Conservation (phyloP, 2,113 vertebrate genomes). For the Tenebrosternarchus preto region DNA sequence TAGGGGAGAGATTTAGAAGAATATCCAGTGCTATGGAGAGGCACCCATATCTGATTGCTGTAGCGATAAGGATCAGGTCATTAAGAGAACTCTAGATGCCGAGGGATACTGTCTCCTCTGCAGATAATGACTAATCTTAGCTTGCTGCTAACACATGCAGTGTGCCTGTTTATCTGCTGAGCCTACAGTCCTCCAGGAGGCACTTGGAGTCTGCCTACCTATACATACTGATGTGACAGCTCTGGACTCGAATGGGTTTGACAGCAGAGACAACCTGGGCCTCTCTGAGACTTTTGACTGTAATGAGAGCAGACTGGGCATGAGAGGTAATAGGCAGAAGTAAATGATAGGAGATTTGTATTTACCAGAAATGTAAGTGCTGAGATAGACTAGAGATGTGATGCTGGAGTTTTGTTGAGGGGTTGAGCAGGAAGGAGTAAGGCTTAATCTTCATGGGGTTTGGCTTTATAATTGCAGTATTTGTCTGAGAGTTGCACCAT, state of each 20-base stretch:
- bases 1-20: background rate
- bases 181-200: slow-evolving; percentile 37
- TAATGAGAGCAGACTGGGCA: slow-evolving; percentile 32
- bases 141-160: slow-evolving; percentile 45
- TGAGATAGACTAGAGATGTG: background rate
- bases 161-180: slow-evolving; percentile 46
- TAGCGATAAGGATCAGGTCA: slow-evolving; percentile 46
- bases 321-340: slow-evolving; percentile 20
- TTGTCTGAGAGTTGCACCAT: background rate
- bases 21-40: slow-evolving; percentile 7
- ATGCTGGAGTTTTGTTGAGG: background rate
- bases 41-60: slow-evolving; percentile 27
- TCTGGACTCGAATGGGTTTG: slow-evolving; percentile 29
- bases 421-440: background rate
- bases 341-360: slow-evolving; percentile 19
- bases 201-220: slow-evolving; percentile 23
- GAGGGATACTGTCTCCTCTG: slow-evolving; percentile 45
- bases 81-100: slow-evolving; percentile 41
- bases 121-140: slow-evolving; percentile 54
- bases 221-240: slow-evolving; percentile 25
- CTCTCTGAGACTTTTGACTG: slow-evolving; percentile 24
- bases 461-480: background rate
- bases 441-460: background rate
- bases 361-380: slow-evolving; percentile 16
- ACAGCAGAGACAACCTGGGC: slow-evolving; percentile 31